Evolutionary conservation across 2,888 invertebrate genomes (phyloP).

Genomic region (Pseudococcus viburni): DNA sequence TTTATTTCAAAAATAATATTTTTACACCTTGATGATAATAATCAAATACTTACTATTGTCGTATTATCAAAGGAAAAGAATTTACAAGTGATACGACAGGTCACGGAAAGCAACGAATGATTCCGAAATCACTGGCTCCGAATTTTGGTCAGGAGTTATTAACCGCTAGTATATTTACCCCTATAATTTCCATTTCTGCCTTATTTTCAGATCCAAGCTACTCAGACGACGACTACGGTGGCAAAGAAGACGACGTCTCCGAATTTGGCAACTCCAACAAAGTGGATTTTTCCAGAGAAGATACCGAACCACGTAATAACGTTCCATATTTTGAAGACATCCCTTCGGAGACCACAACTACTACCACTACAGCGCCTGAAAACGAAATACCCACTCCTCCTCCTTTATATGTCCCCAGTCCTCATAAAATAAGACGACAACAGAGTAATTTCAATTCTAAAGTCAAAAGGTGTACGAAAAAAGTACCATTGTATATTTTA

Average conservation of each 20-base stretch:
- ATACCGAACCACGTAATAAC: neutral
- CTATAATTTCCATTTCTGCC: neutral
- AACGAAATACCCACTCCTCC: conserved; percentile 67
- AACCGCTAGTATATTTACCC: too few relatives aligned
- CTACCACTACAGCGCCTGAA: conserved; percentile 62
- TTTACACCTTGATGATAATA: too few relatives aligned
- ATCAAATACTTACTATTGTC: too few relatives aligned
- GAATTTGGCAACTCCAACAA: neutral
- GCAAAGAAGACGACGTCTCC: neutral
- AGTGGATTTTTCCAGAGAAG: conserved; percentile 5
- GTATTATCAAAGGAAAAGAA: too few relatives aligned
- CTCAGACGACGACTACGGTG: conserved; percentile 41
- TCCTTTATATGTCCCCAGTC: conserved; percentile 67
- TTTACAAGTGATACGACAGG: too few relatives aligned
- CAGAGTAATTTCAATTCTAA: conserved; percentile 10
- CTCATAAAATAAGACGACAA: conserved; percentile 60
- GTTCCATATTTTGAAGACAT: conserved; percentile 20
- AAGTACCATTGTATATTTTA: conserved; percentile 87
- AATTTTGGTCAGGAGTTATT: too few relatives aligned
- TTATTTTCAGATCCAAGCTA: conserved; percentile 57
- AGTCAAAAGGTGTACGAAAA: conserved; percentile 83
- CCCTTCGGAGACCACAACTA: conserved; percentile 67
- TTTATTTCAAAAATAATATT: too few relatives aligned
- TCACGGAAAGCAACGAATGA: too few relatives aligned
- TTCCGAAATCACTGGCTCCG: too few relatives aligned